Conservation (phyloP, 2,113 vertebrate genomes). For the Colossoma macropomum region DNA sequence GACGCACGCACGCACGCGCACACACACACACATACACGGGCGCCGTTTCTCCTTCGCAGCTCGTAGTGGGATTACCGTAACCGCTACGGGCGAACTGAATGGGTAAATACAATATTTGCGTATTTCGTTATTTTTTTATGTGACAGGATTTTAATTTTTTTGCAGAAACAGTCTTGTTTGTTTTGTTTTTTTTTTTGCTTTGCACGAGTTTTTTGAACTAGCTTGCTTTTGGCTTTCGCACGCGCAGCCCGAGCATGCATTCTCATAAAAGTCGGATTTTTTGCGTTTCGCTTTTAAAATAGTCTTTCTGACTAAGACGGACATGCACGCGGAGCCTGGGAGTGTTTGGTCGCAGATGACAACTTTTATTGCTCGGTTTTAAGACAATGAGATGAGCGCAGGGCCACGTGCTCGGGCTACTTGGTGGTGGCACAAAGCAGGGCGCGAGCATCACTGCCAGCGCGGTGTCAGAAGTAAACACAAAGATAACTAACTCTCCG, state of each 20-base stretch:
- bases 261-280: background rate
- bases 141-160: background rate
- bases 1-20: background rate
- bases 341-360: slow-evolving; percentile 57
- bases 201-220: background rate
- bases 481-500: background rate
- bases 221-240: background rate
- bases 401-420: slow-evolving; percentile 78
- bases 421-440: slow-evolving; percentile 62
- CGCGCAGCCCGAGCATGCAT: background rate
- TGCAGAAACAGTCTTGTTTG: background rate
- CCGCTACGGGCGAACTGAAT: background rate
- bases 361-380: slow-evolving; percentile 62
- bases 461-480: slow-evolving; percentile 19
- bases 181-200: background rate
- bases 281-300: background rate
- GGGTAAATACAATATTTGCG: slow-evolving; percentile 4
- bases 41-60: slow-evolving; percentile 8
- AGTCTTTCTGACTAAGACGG: background rate
- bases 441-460: slow-evolving; percentile 25
- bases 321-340: slow-evolving; percentile 14
- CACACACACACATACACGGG: background rate
- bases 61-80: slow-evolving; percentile 8
- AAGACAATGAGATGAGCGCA: slow-evolving; percentile 76
- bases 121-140: background rate